Evolutionary conservation across 2,888 invertebrate species (phyloP).

Genomic region (Mesochorus sp.): DNA sequence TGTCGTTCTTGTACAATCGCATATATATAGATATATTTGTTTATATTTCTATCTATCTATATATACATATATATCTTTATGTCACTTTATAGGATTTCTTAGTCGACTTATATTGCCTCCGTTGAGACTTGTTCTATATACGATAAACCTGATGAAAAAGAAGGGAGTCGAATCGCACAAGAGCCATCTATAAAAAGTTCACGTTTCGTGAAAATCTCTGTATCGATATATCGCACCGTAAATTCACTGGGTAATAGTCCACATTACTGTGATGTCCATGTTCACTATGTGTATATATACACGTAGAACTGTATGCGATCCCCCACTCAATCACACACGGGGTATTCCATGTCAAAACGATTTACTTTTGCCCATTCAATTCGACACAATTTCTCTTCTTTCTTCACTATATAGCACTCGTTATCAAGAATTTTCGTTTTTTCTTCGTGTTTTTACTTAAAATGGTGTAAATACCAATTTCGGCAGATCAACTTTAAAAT

Average conservation of each 20-base stretch:
- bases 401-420: too few species aligned
- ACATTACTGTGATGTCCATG: too few species aligned
- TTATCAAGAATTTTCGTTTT: too few species aligned
- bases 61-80: neutral
- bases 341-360: too few species aligned
- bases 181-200: slow-evolving; percentile 31
- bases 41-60: neutral
- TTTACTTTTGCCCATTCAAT: too few species aligned
- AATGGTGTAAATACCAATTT: too few species aligned
- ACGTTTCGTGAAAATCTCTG: slow-evolving; percentile 34
- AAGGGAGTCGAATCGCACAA: neutral
- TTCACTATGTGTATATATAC: too few species aligned
- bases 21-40: too few species aligned
- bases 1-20: neutral
- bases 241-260: slow-evolving; percentile 20
- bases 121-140: slow-evolving; percentile 1
- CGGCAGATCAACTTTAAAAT: too few species aligned
- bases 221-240: slow-evolving; percentile 46
- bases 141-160: neutral
- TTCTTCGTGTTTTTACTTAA: too few species aligned
- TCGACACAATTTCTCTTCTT: too few species aligned
- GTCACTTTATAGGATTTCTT: slow-evolving; percentile 28
- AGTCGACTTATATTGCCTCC: neutral
- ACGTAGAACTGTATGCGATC: neutral
- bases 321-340: too few species aligned